Conservation (phyloP, 2,113 vertebrate genomes). For the Pluvianellus socialis region DNA sequence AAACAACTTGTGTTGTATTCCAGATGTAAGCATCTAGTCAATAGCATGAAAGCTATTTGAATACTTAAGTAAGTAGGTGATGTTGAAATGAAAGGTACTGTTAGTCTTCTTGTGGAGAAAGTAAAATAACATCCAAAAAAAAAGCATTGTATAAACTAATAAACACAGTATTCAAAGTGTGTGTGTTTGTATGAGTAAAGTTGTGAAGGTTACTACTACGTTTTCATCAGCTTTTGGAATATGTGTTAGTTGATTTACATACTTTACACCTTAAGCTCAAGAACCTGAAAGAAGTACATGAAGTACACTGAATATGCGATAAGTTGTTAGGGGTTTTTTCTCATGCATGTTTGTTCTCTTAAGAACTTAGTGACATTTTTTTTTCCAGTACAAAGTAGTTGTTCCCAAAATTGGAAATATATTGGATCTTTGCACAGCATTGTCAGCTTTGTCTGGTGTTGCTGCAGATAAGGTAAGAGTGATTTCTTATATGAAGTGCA, state of each 20-base stretch:
- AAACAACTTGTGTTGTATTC: not conserved
- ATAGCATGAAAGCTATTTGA: not conserved
- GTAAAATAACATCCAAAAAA: not conserved
- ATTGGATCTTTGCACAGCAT: slow-evolving; percentile 92
- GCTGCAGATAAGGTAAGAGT: slow-evolving; percentile 90
- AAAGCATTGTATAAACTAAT: not conserved
- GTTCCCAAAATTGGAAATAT: slow-evolving; percentile 98
- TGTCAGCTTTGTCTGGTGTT: slow-evolving; percentile 86
- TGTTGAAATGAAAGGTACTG: not conserved
- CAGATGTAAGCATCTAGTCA: not conserved
- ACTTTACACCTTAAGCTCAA: not conserved
- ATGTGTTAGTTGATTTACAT: not conserved
- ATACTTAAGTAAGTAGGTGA: not conserved
- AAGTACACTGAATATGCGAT: not conserved
- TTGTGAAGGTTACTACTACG: not conserved
- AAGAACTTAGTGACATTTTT: not conserved
- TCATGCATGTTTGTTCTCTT: not conserved
- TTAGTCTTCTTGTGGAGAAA: not conserved
- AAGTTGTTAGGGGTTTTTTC: not conserved
- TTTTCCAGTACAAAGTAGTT: slow-evolving; percentile 93
- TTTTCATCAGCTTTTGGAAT: not conserved
- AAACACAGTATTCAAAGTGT: not conserved
- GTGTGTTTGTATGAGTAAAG: not conserved
- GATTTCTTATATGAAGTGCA: not conserved
- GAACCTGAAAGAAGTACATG: not conserved